Conservation (phyloP, 2,113 vertebrate species). For the Eurypyga helias region DNA sequence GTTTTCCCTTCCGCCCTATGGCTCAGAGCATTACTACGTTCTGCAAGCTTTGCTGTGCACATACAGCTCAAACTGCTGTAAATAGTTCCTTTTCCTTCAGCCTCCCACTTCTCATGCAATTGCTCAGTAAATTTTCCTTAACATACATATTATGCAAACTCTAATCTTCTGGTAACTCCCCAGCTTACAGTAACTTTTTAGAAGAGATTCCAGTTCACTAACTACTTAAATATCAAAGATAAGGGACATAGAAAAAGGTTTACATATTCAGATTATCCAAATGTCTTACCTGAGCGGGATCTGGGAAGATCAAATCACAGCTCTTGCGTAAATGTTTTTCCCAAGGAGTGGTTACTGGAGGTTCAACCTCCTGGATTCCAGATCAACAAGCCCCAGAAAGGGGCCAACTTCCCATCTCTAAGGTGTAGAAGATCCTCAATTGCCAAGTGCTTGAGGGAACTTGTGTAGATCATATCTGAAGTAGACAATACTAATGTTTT, state of each 20-base stretch:
- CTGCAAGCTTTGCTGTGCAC: not conserved
- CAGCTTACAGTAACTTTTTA: not conserved
- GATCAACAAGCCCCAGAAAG: not conserved
- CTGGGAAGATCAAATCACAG: not conserved
- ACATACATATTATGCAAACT: not conserved
- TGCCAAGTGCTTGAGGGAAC: not conserved
- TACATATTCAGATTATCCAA: not conserved
- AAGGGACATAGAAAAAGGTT: not conserved
- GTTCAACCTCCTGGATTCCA: not conserved
- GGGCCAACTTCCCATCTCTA: not conserved
- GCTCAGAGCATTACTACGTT: not conserved
- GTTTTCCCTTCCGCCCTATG: not conserved
- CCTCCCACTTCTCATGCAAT: not conserved
- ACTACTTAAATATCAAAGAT: not conserved
- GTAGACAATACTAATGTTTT: not conserved
- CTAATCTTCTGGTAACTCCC: not conserved
- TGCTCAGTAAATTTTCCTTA: conserved; percentile 16
- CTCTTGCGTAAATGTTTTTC: not conserved
- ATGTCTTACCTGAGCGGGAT: conserved; percentile 1
- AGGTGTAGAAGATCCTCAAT: not conserved
- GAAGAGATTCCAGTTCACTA: not conserved
- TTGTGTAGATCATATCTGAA: not conserved
- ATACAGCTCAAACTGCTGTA: not conserved
- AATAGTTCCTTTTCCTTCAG: not conserved
- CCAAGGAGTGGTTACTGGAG: not conserved